These are phyloP conservation scores for Toxotes chatareus DNA, from an alignment of 2,113 vertebrate species.

Conservation along the genomic window DNA sequence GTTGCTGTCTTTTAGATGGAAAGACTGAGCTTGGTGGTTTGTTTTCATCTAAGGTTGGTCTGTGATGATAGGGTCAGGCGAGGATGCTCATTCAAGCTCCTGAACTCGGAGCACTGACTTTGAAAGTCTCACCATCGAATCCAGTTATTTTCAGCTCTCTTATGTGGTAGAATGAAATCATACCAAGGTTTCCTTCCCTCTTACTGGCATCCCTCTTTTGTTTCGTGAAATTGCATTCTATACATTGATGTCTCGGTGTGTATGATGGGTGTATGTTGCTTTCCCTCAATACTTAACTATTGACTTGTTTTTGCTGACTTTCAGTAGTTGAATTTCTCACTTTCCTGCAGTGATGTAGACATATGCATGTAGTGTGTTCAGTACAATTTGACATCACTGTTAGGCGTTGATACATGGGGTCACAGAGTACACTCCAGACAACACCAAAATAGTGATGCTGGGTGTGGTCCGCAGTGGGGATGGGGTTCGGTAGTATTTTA, in stretches of 20 bases:
- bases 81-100: constrained; percentile 53
- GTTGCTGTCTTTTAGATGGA: constrained; percentile 61
- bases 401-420: background rate
- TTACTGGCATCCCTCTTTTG: background rate
- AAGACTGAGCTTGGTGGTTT: constrained; percentile 69
- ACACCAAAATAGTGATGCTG: too few species aligned
- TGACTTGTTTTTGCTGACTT: background rate
- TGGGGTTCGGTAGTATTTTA: too few species aligned
- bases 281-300: background rate
- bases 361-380: background rate
- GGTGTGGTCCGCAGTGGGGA: too few species aligned
- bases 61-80: constrained; percentile 72
- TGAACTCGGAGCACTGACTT: constrained; percentile 44
- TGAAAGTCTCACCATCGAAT: constrained; percentile 33
- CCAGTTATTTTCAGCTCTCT: constrained; percentile 53
- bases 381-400: background rate
- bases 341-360: background rate
- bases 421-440: too few species aligned
- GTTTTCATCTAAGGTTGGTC: constrained; percentile 46
- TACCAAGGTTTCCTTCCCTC: constrained; percentile 1
- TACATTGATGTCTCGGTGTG: background rate
- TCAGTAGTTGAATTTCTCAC: background rate
- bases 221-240: background rate
- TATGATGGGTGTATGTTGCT: background rate
- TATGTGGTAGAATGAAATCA: constrained; percentile 23